Percentiles rank a stretch among this genome's conserved stretches.
Evolutionary conservation across 2,113 vertebrate species (phyloP).

Genomic region (Colistium nudipinnis): DNA sequence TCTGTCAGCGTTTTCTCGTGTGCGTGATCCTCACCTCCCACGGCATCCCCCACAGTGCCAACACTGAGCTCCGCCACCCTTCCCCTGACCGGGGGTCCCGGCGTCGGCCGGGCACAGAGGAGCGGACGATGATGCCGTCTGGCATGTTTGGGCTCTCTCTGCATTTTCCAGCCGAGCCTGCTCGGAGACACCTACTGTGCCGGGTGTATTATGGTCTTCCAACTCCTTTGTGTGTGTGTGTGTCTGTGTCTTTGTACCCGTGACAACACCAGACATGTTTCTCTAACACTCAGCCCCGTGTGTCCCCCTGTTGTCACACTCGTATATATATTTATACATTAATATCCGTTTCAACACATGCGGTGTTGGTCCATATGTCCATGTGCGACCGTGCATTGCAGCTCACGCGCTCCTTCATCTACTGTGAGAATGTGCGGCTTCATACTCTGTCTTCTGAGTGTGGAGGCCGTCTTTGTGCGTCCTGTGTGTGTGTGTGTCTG

Average conservation of each 20-base stretch:
- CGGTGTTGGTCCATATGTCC: slow-evolving; percentile 26
- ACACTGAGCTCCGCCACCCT: slow-evolving; percentile 52
- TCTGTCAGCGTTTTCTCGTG: background rate
- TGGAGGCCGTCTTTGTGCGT: background rate
- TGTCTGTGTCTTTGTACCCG: slow-evolving; percentile 31
- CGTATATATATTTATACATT: slow-evolving; percentile 3
- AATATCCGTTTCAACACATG: slow-evolving; percentile 23
- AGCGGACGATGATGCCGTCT: slow-evolving; percentile 51
- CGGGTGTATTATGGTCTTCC: slow-evolving; percentile 4
- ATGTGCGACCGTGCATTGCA: background rate
- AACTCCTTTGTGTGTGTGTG: slow-evolving; percentile 23
- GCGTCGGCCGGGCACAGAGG: background rate
- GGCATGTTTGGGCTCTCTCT: slow-evolving; percentile 60
- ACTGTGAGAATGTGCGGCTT: background rate
- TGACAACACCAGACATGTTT: slow-evolving; percentile 31
- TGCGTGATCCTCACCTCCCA: slow-evolving; percentile 48
- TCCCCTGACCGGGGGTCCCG: slow-evolving; percentile 19
- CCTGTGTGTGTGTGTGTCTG: too few species aligned
- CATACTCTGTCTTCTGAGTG: background rate
- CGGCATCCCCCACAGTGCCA: slow-evolving; percentile 49
- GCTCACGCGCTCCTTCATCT: background rate
- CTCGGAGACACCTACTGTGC: slow-evolving; percentile 30
- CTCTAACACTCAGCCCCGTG: slow-evolving; percentile 24
- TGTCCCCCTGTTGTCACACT: slow-evolving; percentile 12
- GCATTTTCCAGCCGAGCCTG: slow-evolving; percentile 38